These are phyloP conservation scores for Helobdella robusta DNA, from an alignment of 2,888 invertebrate genomes.

Conservation along the genomic window DNA sequence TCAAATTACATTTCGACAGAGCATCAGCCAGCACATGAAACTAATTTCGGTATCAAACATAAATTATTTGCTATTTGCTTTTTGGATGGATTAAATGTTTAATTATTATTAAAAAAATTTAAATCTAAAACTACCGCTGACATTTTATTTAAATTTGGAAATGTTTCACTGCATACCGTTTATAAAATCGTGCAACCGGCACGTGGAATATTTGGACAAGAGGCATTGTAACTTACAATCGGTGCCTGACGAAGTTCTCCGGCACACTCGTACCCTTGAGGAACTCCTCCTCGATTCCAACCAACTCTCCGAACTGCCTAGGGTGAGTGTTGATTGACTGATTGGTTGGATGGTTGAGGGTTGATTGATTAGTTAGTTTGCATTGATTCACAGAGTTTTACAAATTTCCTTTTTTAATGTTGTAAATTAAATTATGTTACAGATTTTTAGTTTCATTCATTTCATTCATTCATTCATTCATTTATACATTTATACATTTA, in stretches of 20 bases:
- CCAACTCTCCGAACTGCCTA: constrained; percentile 92
- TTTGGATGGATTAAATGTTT: too few relatives aligned
- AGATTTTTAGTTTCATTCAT: too few relatives aligned
- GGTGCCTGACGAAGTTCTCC: constrained; percentile 93
- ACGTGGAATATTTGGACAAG: constrained; percentile 98
- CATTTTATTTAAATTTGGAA: constrained; percentile 21
- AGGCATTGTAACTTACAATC: constrained; percentile 92
- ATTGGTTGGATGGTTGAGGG: background rate
- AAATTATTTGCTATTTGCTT: too few relatives aligned
- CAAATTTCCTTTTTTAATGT: background rate
- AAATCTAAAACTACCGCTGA: background rate
- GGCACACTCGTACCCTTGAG: constrained; percentile 91
- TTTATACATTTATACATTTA: background rate
- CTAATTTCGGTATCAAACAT: too few relatives aligned
- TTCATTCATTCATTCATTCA: background rate
- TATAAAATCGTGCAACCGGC: constrained; percentile 68
- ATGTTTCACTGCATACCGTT: constrained; percentile 54
- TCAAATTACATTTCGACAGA: too few relatives aligned
- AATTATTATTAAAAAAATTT: background rate
- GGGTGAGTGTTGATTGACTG: constrained; percentile 59
- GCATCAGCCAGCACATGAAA: too few relatives aligned
- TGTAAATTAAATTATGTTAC: too few relatives aligned
- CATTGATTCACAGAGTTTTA: background rate
- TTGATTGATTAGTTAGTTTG: background rate
- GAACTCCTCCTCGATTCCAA: constrained; percentile 96